Evolutionary conservation across 2,113 vertebrate species (phyloP).

Genomic region (Paramisgurnus dabryanus): DNA sequence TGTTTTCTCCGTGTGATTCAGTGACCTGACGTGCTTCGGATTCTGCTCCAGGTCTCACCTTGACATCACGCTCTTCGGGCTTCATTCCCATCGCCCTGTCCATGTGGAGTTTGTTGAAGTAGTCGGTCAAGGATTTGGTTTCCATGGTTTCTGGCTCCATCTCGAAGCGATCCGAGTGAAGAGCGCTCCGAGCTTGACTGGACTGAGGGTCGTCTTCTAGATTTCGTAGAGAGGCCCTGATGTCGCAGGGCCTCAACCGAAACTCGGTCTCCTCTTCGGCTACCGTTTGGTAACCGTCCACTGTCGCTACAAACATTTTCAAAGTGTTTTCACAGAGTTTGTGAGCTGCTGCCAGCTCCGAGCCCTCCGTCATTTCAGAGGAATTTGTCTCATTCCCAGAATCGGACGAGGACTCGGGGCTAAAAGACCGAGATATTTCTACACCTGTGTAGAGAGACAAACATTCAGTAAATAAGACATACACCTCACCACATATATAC

Average conservation of each 20-base stretch:
- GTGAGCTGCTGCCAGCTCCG: conserved; percentile 90
- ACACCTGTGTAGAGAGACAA: conserved; percentile 94
- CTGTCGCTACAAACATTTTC: conserved; percentile 84
- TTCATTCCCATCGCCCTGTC: conserved; percentile 85
- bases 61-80: conserved; percentile 75
- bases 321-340: conserved; percentile 88
- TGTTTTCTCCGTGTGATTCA: conserved; percentile 78
- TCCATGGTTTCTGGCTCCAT: conserved; percentile 99
- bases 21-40: conserved; percentile 76
- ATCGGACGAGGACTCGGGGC: conserved; percentile 97
- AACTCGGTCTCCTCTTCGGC: conserved; percentile 87
- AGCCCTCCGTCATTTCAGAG: conserved; percentile 98
- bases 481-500: conserved; percentile 63
- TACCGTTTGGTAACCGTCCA: conserved; percentile 84
- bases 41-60: conserved; percentile 69
- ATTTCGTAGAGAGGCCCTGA: conserved; percentile 67
- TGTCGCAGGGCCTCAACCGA: conserved; percentile 69
- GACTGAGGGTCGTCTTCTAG: conserved; percentile 80
- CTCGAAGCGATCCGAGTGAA: conserved; percentile 91
- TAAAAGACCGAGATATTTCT: conserved; percentile 96
- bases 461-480: conserved; percentile 78
- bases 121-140: conserved; percentile 95
- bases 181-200: conserved; percentile 84
- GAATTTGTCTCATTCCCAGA: conserved; percentile 99
- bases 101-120: conserved; percentile 94